Percentiles rank a stretch among this genome's conserved stretches.
Evolutionary conservation across 1,140 invertebrate genomes (phyloP).

Genomic region (Neotoxoptera formosana): DNA sequence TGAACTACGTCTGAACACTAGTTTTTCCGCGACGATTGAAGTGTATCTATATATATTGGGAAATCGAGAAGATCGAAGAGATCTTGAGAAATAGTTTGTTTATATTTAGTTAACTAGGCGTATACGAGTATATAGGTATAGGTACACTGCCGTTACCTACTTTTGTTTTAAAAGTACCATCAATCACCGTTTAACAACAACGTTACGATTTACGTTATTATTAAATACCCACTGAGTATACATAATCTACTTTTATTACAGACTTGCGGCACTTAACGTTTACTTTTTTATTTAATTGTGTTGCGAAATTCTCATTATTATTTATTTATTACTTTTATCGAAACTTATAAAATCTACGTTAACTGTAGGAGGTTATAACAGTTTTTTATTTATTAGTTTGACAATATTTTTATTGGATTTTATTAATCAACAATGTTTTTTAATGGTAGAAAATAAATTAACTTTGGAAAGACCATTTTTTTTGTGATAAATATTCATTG

Average conservation of each 20-base stretch:
- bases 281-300: not conserved
- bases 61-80: not conserved
- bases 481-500: constrained; percentile 8
- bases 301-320: not conserved
- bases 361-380: not conserved
- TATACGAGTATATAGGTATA: too few relatives aligned
- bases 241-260: not conserved
- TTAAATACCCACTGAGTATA: not conserved
- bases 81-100: not conserved
- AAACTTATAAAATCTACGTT: not conserved
- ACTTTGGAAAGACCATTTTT: not conserved
- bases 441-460: constrained; percentile 14
- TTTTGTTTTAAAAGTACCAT: not conserved
- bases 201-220: not conserved
- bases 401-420: constrained; percentile 23
- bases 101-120: too few relatives aligned
- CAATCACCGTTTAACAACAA: not conserved
- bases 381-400: not conserved
- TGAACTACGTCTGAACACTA: not conserved
- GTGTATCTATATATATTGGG: not conserved
- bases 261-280: not conserved
- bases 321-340: not conserved
- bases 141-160: not conserved
- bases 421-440: constrained; percentile 17
- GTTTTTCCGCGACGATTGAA: not conserved